Evolutionary conservation across 2,888 invertebrate genomes (phyloP), one percentile per base, ranked within the genome.

Genomic region (Cryptocheilus praepositus): DNA sequence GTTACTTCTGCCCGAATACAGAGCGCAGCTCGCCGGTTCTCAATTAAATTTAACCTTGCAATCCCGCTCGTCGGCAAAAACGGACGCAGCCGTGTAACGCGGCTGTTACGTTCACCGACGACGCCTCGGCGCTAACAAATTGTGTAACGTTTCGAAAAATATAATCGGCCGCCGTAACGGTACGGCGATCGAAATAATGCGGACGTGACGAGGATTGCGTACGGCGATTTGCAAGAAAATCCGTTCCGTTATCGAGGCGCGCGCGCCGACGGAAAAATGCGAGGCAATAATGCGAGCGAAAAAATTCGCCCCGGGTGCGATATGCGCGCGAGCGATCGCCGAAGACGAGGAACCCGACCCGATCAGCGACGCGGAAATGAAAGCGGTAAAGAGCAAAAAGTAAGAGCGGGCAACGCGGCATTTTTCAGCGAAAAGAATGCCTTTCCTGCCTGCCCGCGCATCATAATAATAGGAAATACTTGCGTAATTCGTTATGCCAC

Each of bases 371-470:
- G 45, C 70, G 77, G 76, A 74, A 77, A 77, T 71, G 77, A 74
- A 77, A 77, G 71, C 77, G 69, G 56, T 15, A 19, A 25, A 46
- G 43, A 46, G 71, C 64, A 70, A 77, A 76, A 74, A 77, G 77
- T 72, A 72, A 72, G 72, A 77, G 70, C 59, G 51, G 54, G 28
- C 56, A 54, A 51, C 55, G 64, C 52, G 70, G 63, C 69, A 65
- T 63, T 65, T 68, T 71, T 71, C 71, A 59, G 51, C 16, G 53
- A 56, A 57, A 15, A 53, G 64, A 72, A 66, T 53, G 54, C 36
- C 54, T 71, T 77, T 70, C 65, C 64, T 63, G 22, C 58, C 36
- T 36, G 8, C 8, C 36, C 25, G n/a, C 18, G n/a, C 16, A 53
- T 43, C 63, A 51, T 21, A 70, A 70, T 67, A 28, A 59, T 28